These are phyloP conservation scores for Calvadosia cruxmelitensis DNA, from an alignment of 30 jellyfish, hydroid and myxozoan genomes.

Conservation along the genomic window DNA sequence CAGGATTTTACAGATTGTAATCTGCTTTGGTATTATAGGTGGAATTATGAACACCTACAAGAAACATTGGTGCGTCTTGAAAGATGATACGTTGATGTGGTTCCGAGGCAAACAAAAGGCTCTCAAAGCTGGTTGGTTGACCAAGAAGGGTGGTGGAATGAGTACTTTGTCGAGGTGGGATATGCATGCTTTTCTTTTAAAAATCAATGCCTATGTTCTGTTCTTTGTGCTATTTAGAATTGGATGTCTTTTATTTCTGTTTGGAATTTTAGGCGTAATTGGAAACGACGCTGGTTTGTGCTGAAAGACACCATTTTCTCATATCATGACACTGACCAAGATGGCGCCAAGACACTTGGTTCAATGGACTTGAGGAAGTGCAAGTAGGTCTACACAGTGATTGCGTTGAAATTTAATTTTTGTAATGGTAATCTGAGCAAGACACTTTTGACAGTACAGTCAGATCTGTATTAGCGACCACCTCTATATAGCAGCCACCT, in stretches of 20 bases:
- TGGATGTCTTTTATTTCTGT: not conserved
- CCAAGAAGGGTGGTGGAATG: slow-evolving; percentile 96
- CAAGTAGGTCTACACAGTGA: slow-evolving; percentile 45
- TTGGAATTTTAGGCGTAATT: slow-evolving; percentile 61
- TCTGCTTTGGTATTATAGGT: slow-evolving; percentile 24
- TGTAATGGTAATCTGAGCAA: no score
- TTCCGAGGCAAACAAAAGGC: slow-evolving; percentile 97
- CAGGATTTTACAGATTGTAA: no score
- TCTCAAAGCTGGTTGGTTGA: slow-evolving; percentile 86
- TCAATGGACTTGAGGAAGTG: slow-evolving; percentile 74
- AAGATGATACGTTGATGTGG: slow-evolving; percentile 97
- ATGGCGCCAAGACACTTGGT: slow-evolving; percentile 93
- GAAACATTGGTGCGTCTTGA: slow-evolving; percentile 93
- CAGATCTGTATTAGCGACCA: no score
- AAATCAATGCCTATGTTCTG: not conserved
- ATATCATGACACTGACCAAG: slow-evolving; percentile 94
- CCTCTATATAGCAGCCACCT: no score
- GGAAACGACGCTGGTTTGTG: slow-evolving; percentile 98
- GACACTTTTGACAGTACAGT: no score
- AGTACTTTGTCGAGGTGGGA: slow-evolving; percentile 88
- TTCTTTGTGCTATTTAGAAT: not conserved
- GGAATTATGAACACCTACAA: slow-evolving; percentile 75
- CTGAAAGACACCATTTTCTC: slow-evolving; percentile 81
- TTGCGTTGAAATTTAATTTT: no score
- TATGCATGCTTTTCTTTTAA: not conserved